Percentiles rank a stretch among this genome's conserved stretches.
These are phyloP conservation scores for Theocolax elegans DNA, from an alignment of 1,140 invertebrate genomes.

Conservation along the genomic window DNA sequence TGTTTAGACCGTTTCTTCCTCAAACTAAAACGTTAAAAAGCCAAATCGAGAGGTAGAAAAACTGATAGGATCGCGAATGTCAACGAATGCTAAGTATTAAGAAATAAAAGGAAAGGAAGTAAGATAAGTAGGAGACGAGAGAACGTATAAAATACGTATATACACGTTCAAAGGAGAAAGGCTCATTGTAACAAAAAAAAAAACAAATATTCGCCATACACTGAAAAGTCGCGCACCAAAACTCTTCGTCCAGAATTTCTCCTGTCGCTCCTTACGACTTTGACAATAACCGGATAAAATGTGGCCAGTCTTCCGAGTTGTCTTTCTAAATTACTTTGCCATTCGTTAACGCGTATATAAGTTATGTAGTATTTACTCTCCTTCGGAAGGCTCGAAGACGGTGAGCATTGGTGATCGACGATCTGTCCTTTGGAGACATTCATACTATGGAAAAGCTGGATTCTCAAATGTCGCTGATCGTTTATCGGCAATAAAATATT, in stretches of 20 bases:
- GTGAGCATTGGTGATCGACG: conserved; percentile 2
- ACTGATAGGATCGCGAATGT: conserved; percentile 4
- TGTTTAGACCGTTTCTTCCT: conserved; percentile 66
- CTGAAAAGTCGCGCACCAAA: conserved; percentile 43
- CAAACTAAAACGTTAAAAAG: background rate
- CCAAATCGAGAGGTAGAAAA: conserved; percentile 15
- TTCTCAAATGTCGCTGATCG: background rate
- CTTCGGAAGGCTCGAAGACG: conserved; percentile 32
- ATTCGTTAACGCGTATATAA: conserved; percentile 4
- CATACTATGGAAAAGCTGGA: background rate
- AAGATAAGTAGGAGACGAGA: background rate
- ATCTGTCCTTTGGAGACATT: conserved; percentile 15
- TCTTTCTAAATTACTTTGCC: conserved; percentile 24
- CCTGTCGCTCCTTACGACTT: conserved; percentile 49
- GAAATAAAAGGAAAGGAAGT: background rate
- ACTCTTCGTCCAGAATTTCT: conserved; percentile 45
- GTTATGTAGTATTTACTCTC: conserved; percentile 40
- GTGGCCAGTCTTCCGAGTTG: conserved; percentile 50
- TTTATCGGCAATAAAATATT: background rate
- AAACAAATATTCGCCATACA: conserved; percentile 39
- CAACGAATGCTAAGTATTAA: conserved; percentile 3
- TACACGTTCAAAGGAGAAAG: background rate
- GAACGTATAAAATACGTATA: background rate
- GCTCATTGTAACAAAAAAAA: background rate
- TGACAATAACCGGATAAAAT: conserved; percentile 61